Conservation (phyloP, 2,888 invertebrate genomes). For the Belgica antarctica region DNA sequence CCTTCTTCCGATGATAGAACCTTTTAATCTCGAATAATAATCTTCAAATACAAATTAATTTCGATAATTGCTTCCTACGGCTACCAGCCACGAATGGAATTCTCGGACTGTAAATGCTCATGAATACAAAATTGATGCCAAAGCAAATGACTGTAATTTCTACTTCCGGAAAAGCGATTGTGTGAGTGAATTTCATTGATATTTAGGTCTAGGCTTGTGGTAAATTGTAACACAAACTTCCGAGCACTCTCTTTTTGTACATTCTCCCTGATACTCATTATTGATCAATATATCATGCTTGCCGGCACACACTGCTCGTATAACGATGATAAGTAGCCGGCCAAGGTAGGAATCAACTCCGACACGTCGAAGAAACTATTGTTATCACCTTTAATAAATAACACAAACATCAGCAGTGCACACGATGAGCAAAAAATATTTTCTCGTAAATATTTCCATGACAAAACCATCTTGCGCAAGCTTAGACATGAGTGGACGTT, state of each 20-base stretch:
- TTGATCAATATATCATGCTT: background rate
- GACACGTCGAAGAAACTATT: no score
- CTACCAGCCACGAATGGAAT: background rate
- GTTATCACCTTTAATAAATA: no score
- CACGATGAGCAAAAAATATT: no score
- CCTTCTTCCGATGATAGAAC: no score
- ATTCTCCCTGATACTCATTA: background rate
- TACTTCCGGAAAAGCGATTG: conserved; percentile 16
- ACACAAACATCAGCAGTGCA: no score
- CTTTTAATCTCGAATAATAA: background rate
- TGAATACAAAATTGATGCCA: conserved; percentile 14
- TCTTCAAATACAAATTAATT: conserved; percentile 9
- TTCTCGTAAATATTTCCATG: no score
- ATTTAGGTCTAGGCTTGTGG: conserved; percentile 2
- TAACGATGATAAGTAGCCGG: no score
- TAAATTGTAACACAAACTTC: background rate
- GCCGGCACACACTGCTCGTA: no score
- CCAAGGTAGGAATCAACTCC: no score
- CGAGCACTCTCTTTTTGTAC: background rate
- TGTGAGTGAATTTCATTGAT: background rate
- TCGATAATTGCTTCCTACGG: background rate
- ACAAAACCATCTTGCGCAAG: no score
- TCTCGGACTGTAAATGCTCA: background rate
- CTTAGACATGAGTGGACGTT: no score
- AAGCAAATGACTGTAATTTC: conserved; percentile 24